phyloP scores from a whole-genome alignment of 2,797 vertebrate species.

The Sparidentex hasta region DNA sequence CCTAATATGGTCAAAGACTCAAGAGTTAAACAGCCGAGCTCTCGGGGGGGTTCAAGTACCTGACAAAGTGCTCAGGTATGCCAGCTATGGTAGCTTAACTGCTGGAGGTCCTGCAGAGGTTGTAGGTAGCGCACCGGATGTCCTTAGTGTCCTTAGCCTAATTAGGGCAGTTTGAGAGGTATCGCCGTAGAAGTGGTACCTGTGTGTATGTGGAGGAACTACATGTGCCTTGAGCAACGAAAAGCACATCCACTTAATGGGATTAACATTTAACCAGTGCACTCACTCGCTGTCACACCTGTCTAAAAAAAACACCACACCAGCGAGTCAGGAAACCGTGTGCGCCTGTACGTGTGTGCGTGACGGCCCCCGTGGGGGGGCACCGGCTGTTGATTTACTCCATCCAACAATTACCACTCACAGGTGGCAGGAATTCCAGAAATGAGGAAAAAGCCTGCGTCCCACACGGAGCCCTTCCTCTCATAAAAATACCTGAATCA shows the following conservation, averaged over 20 bases:
- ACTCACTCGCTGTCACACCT: slow-evolving; percentile 70
- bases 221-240: slow-evolving; percentile 68
- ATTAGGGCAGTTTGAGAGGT: slow-evolving; percentile 75
- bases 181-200: slow-evolving; percentile 49
- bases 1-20: slow-evolving; percentile 70
- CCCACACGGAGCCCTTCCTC: slow-evolving; percentile 61
- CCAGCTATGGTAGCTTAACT: slow-evolving; percentile 64
- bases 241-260: slow-evolving; percentile 75
- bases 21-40: slow-evolving; percentile 44
- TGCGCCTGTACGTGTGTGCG: slow-evolving; percentile 20
- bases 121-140: slow-evolving; percentile 69
- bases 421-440: slow-evolving; percentile 80
- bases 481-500: slow-evolving; percentile 79
- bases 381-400: slow-evolving; percentile 75
- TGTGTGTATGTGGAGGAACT: slow-evolving; percentile 33
- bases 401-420: slow-evolving; percentile 74
- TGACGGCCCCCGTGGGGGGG: slow-evolving; percentile 50
- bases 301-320: slow-evolving; percentile 60
- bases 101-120: slow-evolving; percentile 74
- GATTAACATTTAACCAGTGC: slow-evolving; percentile 82
- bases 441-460: slow-evolving; percentile 72
- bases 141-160: slow-evolving; percentile 71
- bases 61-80: slow-evolving; percentile 77
- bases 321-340: slow-evolving; percentile 58
- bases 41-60: slow-evolving; percentile 47